Evolutionary conservation across 2,797 vertebrate species (phyloP).

Genomic region (Phrynocephalus forsythii): DNA sequence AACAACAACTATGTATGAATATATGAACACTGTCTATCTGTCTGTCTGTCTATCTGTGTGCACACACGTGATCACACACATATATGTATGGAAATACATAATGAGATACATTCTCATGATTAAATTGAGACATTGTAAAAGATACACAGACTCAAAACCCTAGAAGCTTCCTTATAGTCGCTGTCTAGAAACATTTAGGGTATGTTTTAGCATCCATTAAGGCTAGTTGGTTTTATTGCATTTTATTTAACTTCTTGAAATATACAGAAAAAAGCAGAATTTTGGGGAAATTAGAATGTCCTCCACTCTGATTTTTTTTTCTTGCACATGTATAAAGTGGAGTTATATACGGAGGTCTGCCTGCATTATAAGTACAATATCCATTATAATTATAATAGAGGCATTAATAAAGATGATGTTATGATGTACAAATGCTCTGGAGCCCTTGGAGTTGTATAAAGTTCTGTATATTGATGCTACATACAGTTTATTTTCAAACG

Average conservation of each 20-base stretch:
- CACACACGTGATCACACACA: too few species aligned
- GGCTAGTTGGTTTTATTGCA: neutral
- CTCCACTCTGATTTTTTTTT: neutral
- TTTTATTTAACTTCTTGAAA: neutral
- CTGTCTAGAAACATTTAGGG: neutral
- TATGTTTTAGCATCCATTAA: neutral
- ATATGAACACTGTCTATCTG: fast-evolving
- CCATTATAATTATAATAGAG: neutral
- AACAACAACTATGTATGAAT: neutral
- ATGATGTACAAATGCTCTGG: neutral
- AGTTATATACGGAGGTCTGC: neutral
- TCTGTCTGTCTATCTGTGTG: too few species aligned
- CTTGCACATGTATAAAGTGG: neutral
- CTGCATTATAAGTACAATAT: neutral
- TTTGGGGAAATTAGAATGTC: neutral
- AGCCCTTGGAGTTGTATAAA: neutral
- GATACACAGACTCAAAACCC: too few species aligned
- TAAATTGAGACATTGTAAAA: neutral
- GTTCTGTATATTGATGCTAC: neutral
- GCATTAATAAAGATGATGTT: neutral
- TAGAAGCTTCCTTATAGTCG: neutral
- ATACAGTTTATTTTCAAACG: neutral
- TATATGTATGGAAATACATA: fast-evolving
- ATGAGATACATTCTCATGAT: neutral
- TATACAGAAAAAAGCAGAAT: neutral